phyloP scores from a whole-genome alignment of 2,797 vertebrate genomes.

The Apogon talboti region DNA sequence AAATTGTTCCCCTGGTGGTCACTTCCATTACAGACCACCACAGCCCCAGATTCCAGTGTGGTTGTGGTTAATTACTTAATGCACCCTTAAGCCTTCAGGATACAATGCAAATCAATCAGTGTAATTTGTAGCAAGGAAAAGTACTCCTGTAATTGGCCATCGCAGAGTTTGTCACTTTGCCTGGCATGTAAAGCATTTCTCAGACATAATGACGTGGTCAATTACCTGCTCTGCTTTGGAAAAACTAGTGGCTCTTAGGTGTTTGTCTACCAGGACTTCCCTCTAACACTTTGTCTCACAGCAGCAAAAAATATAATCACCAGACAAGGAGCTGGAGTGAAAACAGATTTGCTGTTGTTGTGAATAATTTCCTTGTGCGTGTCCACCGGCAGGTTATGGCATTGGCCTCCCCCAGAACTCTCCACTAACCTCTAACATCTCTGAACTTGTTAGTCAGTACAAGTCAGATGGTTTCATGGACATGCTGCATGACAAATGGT shows the following conservation, averaged over 20 bases:
- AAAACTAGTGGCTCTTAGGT: not conserved
- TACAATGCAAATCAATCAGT: slow-evolving; percentile 61
- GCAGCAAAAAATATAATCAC: slow-evolving; percentile 12
- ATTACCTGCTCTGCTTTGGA: slow-evolving; percentile 20
- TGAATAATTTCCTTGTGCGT: slow-evolving; percentile 30
- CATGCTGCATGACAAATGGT: slow-evolving; percentile 98
- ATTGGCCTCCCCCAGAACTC: slow-evolving; percentile 98
- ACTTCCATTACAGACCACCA: slow-evolving; percentile 68
- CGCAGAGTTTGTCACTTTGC: slow-evolving; percentile 41
- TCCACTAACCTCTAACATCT: slow-evolving; percentile 95
- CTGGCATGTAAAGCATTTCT: slow-evolving; percentile 17
- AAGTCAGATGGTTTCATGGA: slow-evolving; percentile 99
- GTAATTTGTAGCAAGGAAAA: slow-evolving; percentile 30
- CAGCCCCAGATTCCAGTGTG: slow-evolving; percentile 49
- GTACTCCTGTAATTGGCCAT: slow-evolving; percentile 62
- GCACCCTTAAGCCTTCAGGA: slow-evolving; percentile 65
- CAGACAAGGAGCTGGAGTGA: slow-evolving; percentile 2
- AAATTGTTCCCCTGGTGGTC: slow-evolving; percentile 56
- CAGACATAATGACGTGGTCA: slow-evolving; percentile 20
- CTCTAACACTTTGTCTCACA: slow-evolving; percentile 2
- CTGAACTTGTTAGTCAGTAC: slow-evolving; percentile 96
- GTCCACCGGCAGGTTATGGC: slow-evolving; percentile 88
- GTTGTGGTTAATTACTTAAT: slow-evolving; percentile 76
- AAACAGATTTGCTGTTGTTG: slow-evolving; percentile 12
- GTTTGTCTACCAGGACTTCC: not conserved